Conservation (phyloP, 1,140 invertebrate species). For the Brachionus manjavacas region DNA sequence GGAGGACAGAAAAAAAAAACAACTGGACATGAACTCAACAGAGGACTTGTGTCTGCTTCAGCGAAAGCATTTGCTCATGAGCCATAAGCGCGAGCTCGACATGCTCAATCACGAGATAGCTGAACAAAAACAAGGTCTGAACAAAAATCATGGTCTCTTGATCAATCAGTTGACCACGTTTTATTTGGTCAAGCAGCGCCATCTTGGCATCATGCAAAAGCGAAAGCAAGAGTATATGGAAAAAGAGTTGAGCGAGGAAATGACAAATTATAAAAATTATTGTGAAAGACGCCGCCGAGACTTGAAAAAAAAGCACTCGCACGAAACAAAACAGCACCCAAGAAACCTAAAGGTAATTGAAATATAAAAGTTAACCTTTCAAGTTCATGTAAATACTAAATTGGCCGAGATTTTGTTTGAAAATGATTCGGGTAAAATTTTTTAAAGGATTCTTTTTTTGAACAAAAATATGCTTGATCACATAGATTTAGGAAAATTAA, state of each 20-base stretch:
- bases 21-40: constrained; percentile 40
- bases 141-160: not conserved
- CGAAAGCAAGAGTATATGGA: constrained; percentile 65
- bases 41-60: constrained; percentile 33
- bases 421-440: too few relatives aligned
- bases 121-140: constrained; percentile 22
- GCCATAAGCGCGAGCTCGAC: constrained; percentile 16
- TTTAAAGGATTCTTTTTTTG: not conserved
- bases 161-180: not conserved
- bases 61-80: constrained; percentile 12
- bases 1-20: constrained; percentile 46
- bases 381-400: not conserved
- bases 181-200: constrained; percentile 14
- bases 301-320: constrained; percentile 88
- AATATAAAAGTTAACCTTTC: not conserved
- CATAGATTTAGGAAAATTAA: too few relatives aligned
- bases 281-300: constrained; percentile 86
- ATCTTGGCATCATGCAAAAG: constrained; percentile 24
- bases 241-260: constrained; percentile 84
- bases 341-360: constrained; percentile 84
- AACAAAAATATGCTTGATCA: not conserved
- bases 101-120: constrained; percentile 21
- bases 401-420: not conserved
- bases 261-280: constrained; percentile 92
- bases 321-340: constrained; percentile 95